Evolutionary conservation across 2,888 invertebrate genomes (phyloP).

Genomic region (Pseudococcus viburni): DNA sequence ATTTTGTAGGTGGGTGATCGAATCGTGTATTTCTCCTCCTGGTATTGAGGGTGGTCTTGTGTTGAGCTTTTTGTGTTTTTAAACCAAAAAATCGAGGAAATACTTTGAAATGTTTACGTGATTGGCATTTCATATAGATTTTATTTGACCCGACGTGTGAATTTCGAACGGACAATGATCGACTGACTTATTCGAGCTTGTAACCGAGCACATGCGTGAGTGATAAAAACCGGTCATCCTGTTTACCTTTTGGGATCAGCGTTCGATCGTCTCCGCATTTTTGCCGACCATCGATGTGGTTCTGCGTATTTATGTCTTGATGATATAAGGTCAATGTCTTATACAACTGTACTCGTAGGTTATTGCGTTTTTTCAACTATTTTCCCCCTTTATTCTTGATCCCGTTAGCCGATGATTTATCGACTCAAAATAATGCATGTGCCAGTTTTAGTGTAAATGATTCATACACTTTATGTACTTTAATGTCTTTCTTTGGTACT

Average conservation of each 20-base stretch:
- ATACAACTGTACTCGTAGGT: conserved; percentile 40
- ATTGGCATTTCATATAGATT: not conserved
- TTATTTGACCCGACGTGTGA: not conserved
- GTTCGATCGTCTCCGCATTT: conserved; percentile 43
- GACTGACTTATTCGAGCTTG: not conserved
- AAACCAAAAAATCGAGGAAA: not conserved
- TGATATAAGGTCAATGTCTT: conserved; percentile 54
- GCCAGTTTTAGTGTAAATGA: conserved; percentile 12
- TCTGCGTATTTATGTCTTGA: conserved; percentile 56
- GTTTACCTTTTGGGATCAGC: conserved; percentile 16
- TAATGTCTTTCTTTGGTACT: not conserved
- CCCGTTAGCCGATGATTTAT: conserved; percentile 54
- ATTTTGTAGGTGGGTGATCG: not conserved
- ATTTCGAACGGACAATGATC: not conserved
- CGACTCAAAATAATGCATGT: conserved; percentile 15
- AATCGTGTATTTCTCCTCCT: not conserved
- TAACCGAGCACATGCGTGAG: not conserved
- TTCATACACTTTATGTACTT: not conserved
- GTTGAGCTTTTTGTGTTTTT: not conserved
- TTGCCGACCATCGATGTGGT: conserved; percentile 55
- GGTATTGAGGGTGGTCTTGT: not conserved
- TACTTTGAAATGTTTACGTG: not conserved
- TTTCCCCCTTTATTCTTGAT: not conserved
- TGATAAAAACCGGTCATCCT: conserved; percentile 39
- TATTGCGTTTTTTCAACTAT: conserved; percentile 42